A percentile compares a stretch with the other conserved stretches of the same genome.
phyloP scores from a whole-genome alignment of 2,888 invertebrate genomes.

The Agrotis ipsilon region DNA sequence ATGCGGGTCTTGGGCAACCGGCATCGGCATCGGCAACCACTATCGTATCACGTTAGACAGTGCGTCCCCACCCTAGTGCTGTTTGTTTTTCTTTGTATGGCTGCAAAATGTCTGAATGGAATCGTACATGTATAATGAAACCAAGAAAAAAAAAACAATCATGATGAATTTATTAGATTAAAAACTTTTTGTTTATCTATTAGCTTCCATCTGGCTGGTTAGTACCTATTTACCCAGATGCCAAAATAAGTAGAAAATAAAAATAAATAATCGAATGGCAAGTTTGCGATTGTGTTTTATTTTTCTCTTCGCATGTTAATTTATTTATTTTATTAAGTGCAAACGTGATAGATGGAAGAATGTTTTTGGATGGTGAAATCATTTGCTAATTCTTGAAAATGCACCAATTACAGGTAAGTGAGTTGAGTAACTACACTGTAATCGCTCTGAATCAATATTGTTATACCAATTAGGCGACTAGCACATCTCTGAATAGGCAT shows the following conservation, averaged over 20 bases:
- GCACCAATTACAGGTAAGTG: conserved; percentile 4
- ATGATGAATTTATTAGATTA: background rate
- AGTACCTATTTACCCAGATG: no score
- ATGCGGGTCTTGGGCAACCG: conserved; percentile 71
- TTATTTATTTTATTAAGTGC: background rate
- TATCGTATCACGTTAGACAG: conserved; percentile 41
- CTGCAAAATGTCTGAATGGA: conserved; percentile 14
- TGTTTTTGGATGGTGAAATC: background rate
- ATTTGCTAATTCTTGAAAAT: conserved; percentile 5
- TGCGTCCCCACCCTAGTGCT: conserved; percentile 28
- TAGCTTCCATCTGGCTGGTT: background rate
- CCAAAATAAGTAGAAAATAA: no score
- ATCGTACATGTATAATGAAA: background rate
- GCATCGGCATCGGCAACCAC: conserved; percentile 13
- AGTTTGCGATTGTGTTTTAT: conserved; percentile 14
- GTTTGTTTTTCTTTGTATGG: conserved; percentile 42
- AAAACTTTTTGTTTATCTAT: conserved; percentile 23
- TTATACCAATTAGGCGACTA: conserved; percentile 6
- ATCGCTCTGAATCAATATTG: background rate
- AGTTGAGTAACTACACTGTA: background rate
- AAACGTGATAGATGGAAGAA: background rate
- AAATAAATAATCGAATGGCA: no score
- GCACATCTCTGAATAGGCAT: background rate
- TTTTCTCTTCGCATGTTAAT: background rate
- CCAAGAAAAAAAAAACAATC: background rate